These are phyloP conservation scores for Zaprionus gabonicus DNA, from an alignment of 1,140 invertebrate genomes.

Conservation along the genomic window DNA sequence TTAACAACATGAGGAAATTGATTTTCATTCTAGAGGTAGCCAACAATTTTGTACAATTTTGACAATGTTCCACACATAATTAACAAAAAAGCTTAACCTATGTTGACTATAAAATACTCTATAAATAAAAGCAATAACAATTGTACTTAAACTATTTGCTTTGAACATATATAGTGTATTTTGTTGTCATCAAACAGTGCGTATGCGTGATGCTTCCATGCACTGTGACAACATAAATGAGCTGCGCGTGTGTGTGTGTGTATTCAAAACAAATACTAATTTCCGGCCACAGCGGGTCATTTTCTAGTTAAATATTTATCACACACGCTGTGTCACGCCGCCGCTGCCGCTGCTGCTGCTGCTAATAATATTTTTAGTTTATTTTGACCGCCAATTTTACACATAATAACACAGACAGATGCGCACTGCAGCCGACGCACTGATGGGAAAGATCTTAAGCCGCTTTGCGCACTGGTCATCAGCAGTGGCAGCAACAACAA, in stretches of 20 bases:
- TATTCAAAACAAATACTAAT: slow-evolving; percentile 49
- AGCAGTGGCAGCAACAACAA: slow-evolving; percentile 33
- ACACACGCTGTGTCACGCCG: slow-evolving; percentile 30
- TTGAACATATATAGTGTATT: slow-evolving; percentile 13
- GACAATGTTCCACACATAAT: slow-evolving; percentile 22
- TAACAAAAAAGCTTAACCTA: slow-evolving; percentile 1
- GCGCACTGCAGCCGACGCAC: slow-evolving; percentile 8
- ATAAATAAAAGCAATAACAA: not conserved
- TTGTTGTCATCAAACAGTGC: not conserved
- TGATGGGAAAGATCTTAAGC: slow-evolving; percentile 59
- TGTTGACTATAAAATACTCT: slow-evolving; percentile 1
- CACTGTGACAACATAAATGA: slow-evolving; percentile 1
- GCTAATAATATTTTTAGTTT: slow-evolving; percentile 34
- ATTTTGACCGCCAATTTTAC: slow-evolving; percentile 49
- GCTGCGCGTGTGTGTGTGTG: not conserved
- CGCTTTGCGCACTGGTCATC: slow-evolving; percentile 48
- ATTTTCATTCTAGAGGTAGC: slow-evolving; percentile 12
- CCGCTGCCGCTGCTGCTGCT: not conserved
- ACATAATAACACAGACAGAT: slow-evolving; percentile 45
- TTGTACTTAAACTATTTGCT: not conserved
- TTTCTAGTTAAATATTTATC: slow-evolving; percentile 51
- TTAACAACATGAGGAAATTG: slow-evolving; percentile 30
- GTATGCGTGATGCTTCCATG: slow-evolving; percentile 19
- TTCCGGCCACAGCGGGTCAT: slow-evolving; percentile 64
- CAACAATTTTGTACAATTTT: slow-evolving; percentile 27